phyloP scores from a whole-genome alignment of 2,113 vertebrate genomes.

The Tetraodon nigroviridis region DNA sequence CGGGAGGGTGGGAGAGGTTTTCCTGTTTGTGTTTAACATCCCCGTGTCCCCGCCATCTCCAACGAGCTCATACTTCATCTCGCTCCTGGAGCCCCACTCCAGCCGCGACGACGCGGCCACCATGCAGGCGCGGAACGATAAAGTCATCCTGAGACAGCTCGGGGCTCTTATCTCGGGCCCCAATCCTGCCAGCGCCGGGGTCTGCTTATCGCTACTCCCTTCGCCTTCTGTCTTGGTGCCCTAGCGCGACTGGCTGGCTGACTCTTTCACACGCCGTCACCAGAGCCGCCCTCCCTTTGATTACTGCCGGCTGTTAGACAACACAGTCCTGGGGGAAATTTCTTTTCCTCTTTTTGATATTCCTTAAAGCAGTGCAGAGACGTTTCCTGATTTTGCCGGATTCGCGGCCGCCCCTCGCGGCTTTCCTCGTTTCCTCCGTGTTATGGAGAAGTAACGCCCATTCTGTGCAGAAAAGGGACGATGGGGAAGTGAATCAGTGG shows the following conservation, averaged over 20 bases:
- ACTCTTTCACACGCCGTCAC: conserved; percentile 39
- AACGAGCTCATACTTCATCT: not conserved
- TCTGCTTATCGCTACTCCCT: conserved; percentile 67
- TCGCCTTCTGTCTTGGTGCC: conserved; percentile 53
- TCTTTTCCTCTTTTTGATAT: conserved; percentile 10
- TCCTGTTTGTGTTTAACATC: conserved; percentile 19
- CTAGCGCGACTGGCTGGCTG: conserved; percentile 40
- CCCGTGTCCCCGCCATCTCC: no score
- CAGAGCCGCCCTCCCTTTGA: conserved; percentile 39
- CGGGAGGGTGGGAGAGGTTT: conserved; percentile 43
- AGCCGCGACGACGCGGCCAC: conserved; percentile 19
- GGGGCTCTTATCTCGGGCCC: conserved; percentile 62
- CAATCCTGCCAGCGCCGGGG: conserved; percentile 60
- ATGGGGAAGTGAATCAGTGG: conserved; percentile 25
- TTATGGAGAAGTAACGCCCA: conserved; percentile 33
- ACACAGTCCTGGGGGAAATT: conserved; percentile 22
- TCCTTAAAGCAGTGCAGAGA: conserved; percentile 11
- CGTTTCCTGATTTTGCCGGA: conserved; percentile 4
- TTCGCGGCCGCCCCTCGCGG: conserved; percentile 5
- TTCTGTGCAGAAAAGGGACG: conserved; percentile 38
- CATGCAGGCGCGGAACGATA: conserved; percentile 56
- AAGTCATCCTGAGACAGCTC: conserved; percentile 68
- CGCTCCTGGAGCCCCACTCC: conserved; percentile 28
- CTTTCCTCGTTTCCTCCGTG: not conserved
- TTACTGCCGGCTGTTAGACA: conserved; percentile 34